These are phyloP conservation scores for Augiades crinisus DNA, from an alignment of 2,888 invertebrate genomes.

Conservation along the genomic window DNA sequence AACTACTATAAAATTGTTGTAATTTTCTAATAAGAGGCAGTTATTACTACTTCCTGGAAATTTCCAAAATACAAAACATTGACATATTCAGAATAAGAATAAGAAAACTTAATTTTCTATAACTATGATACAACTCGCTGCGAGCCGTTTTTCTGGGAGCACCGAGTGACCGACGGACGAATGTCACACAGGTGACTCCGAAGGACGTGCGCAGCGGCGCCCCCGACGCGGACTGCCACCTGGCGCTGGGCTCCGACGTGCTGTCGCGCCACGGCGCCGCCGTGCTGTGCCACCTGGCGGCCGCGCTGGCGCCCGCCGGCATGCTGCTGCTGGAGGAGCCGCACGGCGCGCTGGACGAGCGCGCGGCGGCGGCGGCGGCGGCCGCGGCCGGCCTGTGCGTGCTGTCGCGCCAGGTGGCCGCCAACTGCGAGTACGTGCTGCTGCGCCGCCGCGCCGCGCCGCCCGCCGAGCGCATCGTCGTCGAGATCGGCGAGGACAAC, in stretches of 20 bases:
- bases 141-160: too few species aligned
- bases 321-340: conserved; percentile 89
- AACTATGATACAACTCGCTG: too few species aligned
- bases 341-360: conserved; percentile 58
- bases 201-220: conserved; percentile 83
- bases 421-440: conserved; percentile 84
- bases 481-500: conserved; percentile 85
- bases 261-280: conserved; percentile 77
- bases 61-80: too few species aligned
- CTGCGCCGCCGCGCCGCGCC: conserved; percentile 82
- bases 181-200: conserved; percentile 39
- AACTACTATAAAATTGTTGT: too few species aligned
- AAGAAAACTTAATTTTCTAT: too few species aligned
- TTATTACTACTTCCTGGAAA: too few species aligned
- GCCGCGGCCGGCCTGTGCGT: conserved; percentile 61
- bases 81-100: too few species aligned
- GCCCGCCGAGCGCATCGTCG: conserved; percentile 66
- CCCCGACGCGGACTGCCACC: conserved; percentile 85
- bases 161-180: conserved; percentile 37
- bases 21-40: too few species aligned
- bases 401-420: conserved; percentile 77
- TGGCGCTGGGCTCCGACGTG: conserved; percentile 85
- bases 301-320: conserved; percentile 85
- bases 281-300: conserved; percentile 80
- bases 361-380: conserved; percentile 44